These are phyloP conservation scores for Crypturellus tataupa DNA, from an alignment of 2,797 vertebrate species.

Conservation along the genomic window DNA sequence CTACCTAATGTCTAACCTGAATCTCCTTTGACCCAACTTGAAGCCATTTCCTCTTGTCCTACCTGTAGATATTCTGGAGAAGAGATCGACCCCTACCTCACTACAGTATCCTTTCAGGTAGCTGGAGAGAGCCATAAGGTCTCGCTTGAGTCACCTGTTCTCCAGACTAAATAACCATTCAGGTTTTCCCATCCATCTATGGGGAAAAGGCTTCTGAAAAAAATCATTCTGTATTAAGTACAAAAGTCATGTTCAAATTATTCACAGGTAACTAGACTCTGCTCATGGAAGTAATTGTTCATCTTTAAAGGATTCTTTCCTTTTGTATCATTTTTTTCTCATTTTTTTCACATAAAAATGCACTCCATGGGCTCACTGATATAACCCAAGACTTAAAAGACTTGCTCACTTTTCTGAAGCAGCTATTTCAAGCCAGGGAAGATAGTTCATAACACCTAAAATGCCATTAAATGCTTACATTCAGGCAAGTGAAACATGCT, in stretches of 20 bases:
- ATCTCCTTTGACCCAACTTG: too few species aligned
- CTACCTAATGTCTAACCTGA: too few species aligned
- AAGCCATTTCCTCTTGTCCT: too few species aligned
- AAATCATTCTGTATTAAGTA: background rate
- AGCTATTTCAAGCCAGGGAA: background rate
- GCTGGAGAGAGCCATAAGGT: too few species aligned
- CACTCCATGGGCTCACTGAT: background rate
- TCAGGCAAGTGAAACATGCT: background rate
- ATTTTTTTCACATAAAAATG: background rate
- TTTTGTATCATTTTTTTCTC: background rate
- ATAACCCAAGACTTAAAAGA: background rate
- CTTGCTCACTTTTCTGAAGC: background rate
- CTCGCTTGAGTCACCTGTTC: too few species aligned
- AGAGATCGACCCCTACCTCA: too few species aligned
- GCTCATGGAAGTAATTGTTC: background rate
- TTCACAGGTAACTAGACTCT: background rate
- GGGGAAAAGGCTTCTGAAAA: background rate
- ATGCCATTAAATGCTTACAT: background rate
- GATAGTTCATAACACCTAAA: background rate
- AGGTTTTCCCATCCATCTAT: background rate
- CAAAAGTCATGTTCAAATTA: background rate
- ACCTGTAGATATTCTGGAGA: too few species aligned
- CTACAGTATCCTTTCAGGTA: too few species aligned
- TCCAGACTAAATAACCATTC: too few species aligned
- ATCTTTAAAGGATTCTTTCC: background rate